Evolutionary conservation across 1,140 invertebrate species (phyloP).

Genomic region (Euwallacea similis): DNA sequence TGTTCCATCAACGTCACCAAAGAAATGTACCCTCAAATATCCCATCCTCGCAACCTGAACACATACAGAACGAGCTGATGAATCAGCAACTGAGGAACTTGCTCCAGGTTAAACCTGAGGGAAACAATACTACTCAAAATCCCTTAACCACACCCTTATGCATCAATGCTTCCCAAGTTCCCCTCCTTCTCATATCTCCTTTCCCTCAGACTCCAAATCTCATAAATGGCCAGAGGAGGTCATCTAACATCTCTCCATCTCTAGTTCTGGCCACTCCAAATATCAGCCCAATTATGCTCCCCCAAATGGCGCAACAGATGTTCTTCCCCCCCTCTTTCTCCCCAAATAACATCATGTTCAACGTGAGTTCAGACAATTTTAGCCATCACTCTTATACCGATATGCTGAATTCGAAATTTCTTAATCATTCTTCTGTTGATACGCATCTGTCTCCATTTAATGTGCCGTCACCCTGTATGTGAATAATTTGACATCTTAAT

Average conservation of each 20-base stretch:
- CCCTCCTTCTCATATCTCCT: not conserved
- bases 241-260: constrained; percentile 28
- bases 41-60: not conserved
- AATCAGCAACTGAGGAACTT: constrained; percentile 25
- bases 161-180: constrained; percentile 1
- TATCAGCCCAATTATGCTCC: constrained; percentile 33
- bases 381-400: too few species aligned
- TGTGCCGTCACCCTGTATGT: too few species aligned
- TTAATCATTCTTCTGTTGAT: too few species aligned
- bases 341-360: too few species aligned
- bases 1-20: constrained; percentile 16
- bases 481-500: too few species aligned
- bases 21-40: not conserved
- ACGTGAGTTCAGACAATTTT: too few species aligned
- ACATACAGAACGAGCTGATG: constrained; percentile 9
- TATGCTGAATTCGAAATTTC: too few species aligned
- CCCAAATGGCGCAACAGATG: constrained; percentile 6
- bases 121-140: constrained; percentile 9
- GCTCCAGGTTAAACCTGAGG: constrained; percentile 26
- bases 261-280: constrained; percentile 25
- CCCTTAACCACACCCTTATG: constrained; percentile 13
- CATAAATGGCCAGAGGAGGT: constrained; percentile 14
- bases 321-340: not conserved
- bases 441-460: too few species aligned
- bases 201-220: constrained; percentile 1